Evolutionary conservation across 2,888 invertebrate genomes (phyloP), one percentile per base, ranked within the genome.

Genomic region (Eilema caniola): DNA sequence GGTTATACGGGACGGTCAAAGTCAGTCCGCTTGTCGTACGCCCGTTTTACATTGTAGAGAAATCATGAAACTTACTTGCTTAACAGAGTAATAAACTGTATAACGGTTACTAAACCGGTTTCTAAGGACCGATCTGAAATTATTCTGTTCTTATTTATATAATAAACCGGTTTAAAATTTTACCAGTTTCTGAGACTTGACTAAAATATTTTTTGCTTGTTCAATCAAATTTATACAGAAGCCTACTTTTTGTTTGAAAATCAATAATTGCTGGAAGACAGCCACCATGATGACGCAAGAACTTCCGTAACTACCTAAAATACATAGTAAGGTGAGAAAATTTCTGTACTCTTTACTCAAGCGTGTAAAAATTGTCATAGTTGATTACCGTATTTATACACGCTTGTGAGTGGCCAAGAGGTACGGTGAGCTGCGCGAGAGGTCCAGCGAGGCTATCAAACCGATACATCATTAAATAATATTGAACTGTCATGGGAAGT

Each of bases 381-480:
- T 76, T 76, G 76, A 81, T 83, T 80, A 76, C 71, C 69, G 79
- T 82, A 71, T 83, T 83, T 83, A 82, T 77, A 71, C 73, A 78
- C 75, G 78, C 75, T 75, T 74, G 73, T 66, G 74, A 75, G 66
- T 63, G 41, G 57, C 33, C 37, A 28, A 67, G 61, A 67, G 64
- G 53, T 33, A 60, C 59, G 57, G 41, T 69, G 33, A 59, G 57
- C 37, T 62, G 20, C 61, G 33, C 24, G 70, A 78, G 81, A 79
- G 79, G 75, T 83, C 81, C 77, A 83, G 73, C 79, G 84, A 78
- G 79, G 78, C 83, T 86, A 82, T 83, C 83, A 73, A 78, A 78
- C 72, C 86, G 77, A 89, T 90, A 84, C 86, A 89, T 89, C 89
- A 88, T 88, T 87, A 86, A 89, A 88, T 86, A 87, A 88, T 87